Evolutionary conservation across 2,888 invertebrate species (phyloP).

Genomic region (Platycheirus rosarum): DNA sequence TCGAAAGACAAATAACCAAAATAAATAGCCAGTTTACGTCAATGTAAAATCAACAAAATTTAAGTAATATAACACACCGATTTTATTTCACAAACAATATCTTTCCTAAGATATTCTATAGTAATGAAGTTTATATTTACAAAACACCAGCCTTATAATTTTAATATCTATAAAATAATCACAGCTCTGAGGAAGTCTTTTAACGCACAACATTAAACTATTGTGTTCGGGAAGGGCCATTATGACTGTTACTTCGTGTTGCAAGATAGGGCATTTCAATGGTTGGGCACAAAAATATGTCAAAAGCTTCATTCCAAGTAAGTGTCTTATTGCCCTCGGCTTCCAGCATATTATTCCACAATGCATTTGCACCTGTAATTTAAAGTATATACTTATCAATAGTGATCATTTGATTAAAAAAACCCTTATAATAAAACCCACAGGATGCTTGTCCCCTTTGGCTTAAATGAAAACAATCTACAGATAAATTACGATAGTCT

Average conservation of each 20-base stretch:
- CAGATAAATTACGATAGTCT: constrained; percentile 84
- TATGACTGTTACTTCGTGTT: constrained; percentile 79
- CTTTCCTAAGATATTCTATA: too few species aligned
- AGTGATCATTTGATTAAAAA: too few species aligned
- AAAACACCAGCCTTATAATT: constrained; percentile 13
- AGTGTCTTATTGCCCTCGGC: constrained; percentile 83
- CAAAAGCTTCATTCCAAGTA: constrained; percentile 77
- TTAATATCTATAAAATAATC: constrained; percentile 10
- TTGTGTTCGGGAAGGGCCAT: constrained; percentile 59
- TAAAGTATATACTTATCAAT: too few species aligned
- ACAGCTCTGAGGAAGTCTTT: constrained; percentile 21
- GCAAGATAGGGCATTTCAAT: constrained; percentile 78
- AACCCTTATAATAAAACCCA: constrained; percentile 77
- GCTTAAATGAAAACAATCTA: constrained; percentile 87
- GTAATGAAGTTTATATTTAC: constrained; percentile 7
- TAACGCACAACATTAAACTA: not conserved
- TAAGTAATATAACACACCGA: too few species aligned
- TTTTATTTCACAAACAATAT: too few species aligned
- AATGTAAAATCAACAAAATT: too few species aligned
- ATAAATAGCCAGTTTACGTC: too few species aligned
- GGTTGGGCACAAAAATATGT: constrained; percentile 79
- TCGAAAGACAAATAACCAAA: too few species aligned
- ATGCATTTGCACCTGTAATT: constrained; percentile 83
- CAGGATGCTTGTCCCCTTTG: constrained; percentile 85
- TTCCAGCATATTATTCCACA: constrained; percentile 86